Percentiles rank a stretch among this genome's conserved stretches.
These are phyloP conservation scores for Erebia epiphron DNA, from an alignment of 2,888 invertebrate species.

Conservation along the genomic window DNA sequence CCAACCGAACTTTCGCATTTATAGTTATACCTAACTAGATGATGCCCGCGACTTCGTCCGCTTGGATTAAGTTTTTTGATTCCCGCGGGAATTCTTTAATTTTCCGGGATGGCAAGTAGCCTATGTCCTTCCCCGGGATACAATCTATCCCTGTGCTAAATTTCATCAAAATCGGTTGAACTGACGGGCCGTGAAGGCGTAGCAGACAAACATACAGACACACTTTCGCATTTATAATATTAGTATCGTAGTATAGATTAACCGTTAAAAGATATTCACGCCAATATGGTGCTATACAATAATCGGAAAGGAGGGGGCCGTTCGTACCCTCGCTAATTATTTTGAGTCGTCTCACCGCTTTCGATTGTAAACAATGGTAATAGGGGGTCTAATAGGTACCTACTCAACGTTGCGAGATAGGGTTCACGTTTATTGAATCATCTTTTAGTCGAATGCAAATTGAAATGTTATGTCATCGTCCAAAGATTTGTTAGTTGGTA, in stretches of 20 bases:
- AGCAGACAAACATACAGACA: no score
- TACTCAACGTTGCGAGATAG: constrained; percentile 18
- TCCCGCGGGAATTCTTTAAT: no score
- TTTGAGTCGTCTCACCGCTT: constrained; percentile 57
- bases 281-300: constrained; percentile 19
- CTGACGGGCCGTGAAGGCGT: no score
- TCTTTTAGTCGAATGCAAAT: not conserved
- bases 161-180: no score
- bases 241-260: not conserved
- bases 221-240: no score
- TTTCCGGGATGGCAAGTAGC: no score
- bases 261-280: constrained; percentile 18
- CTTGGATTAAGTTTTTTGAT: no score
- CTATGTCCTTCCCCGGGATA: no score
- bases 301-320: constrained; percentile 11
- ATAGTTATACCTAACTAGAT: no score
- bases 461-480: constrained; percentile 11
- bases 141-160: no score
- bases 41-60: no score
- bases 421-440: constrained; percentile 19
- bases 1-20: no score
- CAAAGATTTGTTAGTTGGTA: not conserved
- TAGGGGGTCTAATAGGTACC: constrained; percentile 30
- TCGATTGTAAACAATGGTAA: constrained; percentile 55
- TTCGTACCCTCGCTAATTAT: constrained; percentile 55